Percentiles rank a stretch among this genome's conserved stretches.
Conservation (phyloP, 2,888 invertebrate genomes). For the Eilema caniola region DNA sequence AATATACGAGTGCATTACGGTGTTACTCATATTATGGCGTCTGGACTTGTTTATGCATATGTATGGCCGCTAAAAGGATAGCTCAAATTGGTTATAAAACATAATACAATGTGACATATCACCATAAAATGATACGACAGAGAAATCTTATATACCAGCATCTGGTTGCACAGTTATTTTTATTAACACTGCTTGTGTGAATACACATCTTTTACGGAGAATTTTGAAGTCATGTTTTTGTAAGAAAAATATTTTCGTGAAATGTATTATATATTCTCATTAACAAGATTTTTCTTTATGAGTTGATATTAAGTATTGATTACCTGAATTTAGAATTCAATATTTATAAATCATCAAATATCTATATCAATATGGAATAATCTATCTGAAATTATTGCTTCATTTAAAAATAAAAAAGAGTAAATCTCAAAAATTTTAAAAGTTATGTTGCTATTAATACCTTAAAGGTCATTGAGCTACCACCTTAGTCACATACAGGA, state of each 20-base stretch:
- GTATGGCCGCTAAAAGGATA: conserved; percentile 48
- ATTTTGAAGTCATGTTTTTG: neutral
- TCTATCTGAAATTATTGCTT: too few species aligned
- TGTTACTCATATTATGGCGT: conserved; percentile 58
- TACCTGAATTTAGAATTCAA: too few species aligned
- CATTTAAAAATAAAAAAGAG: too few species aligned
- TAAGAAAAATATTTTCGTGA: neutral
- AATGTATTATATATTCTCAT: too few species aligned
- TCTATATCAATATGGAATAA: too few species aligned
- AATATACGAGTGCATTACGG: conserved; percentile 61
- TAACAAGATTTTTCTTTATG: too few species aligned
- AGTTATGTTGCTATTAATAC: too few species aligned
- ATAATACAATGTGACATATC: conserved; percentile 39
- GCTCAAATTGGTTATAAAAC: conserved; percentile 49
- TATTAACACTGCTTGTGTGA: neutral
- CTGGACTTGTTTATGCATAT: conserved; percentile 54
- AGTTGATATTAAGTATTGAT: too few species aligned
- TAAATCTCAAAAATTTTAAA: too few species aligned
- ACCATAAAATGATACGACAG: conserved; percentile 28
- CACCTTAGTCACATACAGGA: too few species aligned
- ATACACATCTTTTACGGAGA: neutral
- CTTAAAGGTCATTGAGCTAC: too few species aligned
- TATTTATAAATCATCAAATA: too few species aligned
- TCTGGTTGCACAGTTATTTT: conserved; percentile 7
- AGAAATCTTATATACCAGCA: conserved; percentile 22